Evolutionary conservation across 2,888 invertebrate species (phyloP), one percentile per base, ranked within the genome.

Genomic region (Anoncus sp.): DNA sequence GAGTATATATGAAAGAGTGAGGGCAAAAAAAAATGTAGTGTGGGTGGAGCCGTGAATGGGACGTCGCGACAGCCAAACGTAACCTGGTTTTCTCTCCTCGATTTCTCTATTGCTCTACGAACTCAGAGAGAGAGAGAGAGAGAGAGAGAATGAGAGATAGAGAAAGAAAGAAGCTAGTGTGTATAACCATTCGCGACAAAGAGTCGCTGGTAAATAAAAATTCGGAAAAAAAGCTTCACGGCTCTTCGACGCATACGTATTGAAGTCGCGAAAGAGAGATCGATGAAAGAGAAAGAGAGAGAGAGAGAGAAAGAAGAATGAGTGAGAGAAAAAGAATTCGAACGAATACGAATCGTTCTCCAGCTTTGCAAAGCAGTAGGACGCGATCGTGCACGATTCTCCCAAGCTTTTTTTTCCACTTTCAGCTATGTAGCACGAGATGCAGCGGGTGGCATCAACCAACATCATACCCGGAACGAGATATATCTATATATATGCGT

Each of bases 31-130:
- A 31, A 14, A 14, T 6, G 22, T 35, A 35, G 75, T 24, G 31
- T 16, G 12, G 31, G 49, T 35, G 59, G 57, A 69, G 73, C 49
- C 73, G 69, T 73, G 77, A 77, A 77, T 77, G 77, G 77, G 40
- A 63, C 59, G 73, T 77, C 73, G 77, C 77, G 77, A 73, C 73
- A 69, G 45, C 73, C 65, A 69, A 65, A 59, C 47, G 57, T 73
- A 73, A 69, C 73, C 77, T 69, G 73, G 69, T 73, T 77, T 77
- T 65, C 69, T 47, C 63, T 59, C 77, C 69, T 74, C 69, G 77
- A 77, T 77, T 72, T 72, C 62, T 35, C 62, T 31, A 16, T 49
- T 49, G 35, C 60, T 60, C 40, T 20, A 10, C 45, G 45, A 45
- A 45, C 22, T 22, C n/a, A 27, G 45, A 12, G 49, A 35, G 2